These are phyloP conservation scores for Autographa gamma DNA, from an alignment of 2,888 invertebrate genomes.

Conservation along the genomic window DNA sequence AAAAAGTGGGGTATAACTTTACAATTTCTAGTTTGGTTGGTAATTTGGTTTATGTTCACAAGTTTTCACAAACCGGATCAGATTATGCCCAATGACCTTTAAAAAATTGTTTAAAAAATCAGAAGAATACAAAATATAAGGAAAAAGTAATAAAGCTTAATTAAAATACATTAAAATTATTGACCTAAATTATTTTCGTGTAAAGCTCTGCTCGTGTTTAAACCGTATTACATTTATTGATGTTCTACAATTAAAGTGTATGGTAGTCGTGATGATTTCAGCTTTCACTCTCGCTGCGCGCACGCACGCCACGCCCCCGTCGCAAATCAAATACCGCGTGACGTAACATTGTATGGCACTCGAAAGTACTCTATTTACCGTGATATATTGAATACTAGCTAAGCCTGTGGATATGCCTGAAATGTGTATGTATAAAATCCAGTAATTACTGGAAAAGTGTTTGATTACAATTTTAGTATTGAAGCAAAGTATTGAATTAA, in stretches of 20 bases:
- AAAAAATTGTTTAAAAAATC: too few species aligned
- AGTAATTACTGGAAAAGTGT: too few species aligned
- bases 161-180: conserved; percentile 40
- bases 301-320: conserved; percentile 68
- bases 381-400: conserved; percentile 53
- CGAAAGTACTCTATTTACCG: conserved; percentile 63
- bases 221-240: conserved; percentile 61
- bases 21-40: too few species aligned
- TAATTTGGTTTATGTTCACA: too few species aligned
- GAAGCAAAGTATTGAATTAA: too few species aligned
- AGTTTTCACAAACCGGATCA: too few species aligned
- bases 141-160: conserved; percentile 23
- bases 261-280: conserved; percentile 75
- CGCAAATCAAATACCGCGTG: conserved; percentile 55
- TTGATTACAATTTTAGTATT: too few species aligned
- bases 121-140: too few species aligned
- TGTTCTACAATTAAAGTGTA: conserved; percentile 70
- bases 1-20: too few species aligned
- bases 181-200: conserved; percentile 43
- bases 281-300: conserved; percentile 81
- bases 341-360: conserved; percentile 66
- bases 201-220: conserved; percentile 29
- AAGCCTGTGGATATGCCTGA: background rate
- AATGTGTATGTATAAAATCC: too few species aligned
- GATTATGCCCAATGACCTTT: too few species aligned